Evolutionary conservation across 1,140 invertebrate genomes (phyloP).

Genomic region (Bombyx mori): DNA sequence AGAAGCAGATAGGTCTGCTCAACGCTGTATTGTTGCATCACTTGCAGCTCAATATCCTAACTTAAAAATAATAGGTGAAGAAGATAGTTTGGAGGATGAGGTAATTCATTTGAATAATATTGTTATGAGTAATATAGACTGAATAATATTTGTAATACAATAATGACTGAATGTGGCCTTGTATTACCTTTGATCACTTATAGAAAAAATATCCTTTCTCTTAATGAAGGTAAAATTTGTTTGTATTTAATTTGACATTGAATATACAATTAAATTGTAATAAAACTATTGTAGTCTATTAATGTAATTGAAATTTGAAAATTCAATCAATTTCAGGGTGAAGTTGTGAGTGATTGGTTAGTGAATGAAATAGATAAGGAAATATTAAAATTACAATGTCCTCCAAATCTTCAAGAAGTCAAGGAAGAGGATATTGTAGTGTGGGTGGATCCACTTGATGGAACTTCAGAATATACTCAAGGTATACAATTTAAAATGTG

Average conservation of each 20-base stretch:
- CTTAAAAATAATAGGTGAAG: slow-evolving; percentile 94
- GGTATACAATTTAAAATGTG: slow-evolving; percentile 46
- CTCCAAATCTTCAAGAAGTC: slow-evolving; percentile 76
- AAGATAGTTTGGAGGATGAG: slow-evolving; percentile 77
- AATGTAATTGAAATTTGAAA: slow-evolving; percentile 2
- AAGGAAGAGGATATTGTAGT: slow-evolving; percentile 84
- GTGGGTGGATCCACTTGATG: slow-evolving; percentile 99
- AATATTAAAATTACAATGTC: slow-evolving; percentile 81
- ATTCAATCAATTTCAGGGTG: slow-evolving; percentile 34
- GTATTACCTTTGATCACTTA: neutral
- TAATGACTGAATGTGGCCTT: neutral
- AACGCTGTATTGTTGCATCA: slow-evolving; percentile 92
- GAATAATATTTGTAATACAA: too few relatives aligned
- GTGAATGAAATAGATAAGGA: slow-evolving; percentile 79
- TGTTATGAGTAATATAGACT: too few relatives aligned
- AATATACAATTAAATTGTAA: neutral
- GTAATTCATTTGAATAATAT: slow-evolving; percentile 25
- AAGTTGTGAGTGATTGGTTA: slow-evolving; percentile 81
- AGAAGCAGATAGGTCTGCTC: slow-evolving; percentile 95
- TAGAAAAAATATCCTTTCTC: neutral
- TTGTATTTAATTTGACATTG: too few relatives aligned
- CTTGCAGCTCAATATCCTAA: slow-evolving; percentile 87
- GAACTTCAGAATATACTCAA: slow-evolving; percentile 94
- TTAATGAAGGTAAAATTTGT: too few relatives aligned
- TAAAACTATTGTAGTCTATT: neutral